These are phyloP conservation scores for Eristalis tenax DNA, from an alignment of 2,888 invertebrate genomes.

Conservation along the genomic window DNA sequence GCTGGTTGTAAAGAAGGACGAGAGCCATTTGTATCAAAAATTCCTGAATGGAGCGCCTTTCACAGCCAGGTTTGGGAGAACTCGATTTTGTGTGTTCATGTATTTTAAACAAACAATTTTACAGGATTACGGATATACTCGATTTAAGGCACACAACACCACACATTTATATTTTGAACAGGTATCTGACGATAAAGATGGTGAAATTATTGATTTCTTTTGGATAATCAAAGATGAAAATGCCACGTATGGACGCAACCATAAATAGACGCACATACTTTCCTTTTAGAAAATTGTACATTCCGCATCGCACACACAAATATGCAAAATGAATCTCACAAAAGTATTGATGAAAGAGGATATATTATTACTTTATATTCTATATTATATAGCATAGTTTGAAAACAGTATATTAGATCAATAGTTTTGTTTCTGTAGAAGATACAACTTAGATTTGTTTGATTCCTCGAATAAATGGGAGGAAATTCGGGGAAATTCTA, in stretches of 20 bases:
- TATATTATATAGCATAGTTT: no score
- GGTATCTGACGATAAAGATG: constrained; percentile 88
- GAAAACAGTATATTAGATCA: no score
- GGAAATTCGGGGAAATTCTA: no score
- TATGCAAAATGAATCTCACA: background rate
- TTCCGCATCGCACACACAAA: background rate
- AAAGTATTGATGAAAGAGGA: background rate
- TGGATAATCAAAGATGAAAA: constrained; percentile 85
- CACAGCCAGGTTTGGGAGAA: constrained; percentile 83
- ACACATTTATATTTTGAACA: constrained; percentile 96
- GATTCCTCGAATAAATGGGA: no score
- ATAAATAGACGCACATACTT: background rate
- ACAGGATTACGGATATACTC: constrained; percentile 94
- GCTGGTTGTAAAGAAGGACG: constrained; percentile 94
- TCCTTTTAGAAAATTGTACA: background rate
- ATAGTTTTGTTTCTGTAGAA: no score
- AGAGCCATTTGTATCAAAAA: constrained; percentile 85
- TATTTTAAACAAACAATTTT: constrained; percentile 19
- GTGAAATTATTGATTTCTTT: constrained; percentile 86
- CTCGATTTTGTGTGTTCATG: background rate
- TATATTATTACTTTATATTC: background rate
- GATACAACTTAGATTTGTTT: no score
- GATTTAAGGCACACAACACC: constrained; percentile 89
- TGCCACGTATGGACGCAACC: constrained; percentile 73
- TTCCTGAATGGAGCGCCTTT: constrained; percentile 91